Conservation (phyloP, 2,888 invertebrate species). For the Apoda limacodes region DNA sequence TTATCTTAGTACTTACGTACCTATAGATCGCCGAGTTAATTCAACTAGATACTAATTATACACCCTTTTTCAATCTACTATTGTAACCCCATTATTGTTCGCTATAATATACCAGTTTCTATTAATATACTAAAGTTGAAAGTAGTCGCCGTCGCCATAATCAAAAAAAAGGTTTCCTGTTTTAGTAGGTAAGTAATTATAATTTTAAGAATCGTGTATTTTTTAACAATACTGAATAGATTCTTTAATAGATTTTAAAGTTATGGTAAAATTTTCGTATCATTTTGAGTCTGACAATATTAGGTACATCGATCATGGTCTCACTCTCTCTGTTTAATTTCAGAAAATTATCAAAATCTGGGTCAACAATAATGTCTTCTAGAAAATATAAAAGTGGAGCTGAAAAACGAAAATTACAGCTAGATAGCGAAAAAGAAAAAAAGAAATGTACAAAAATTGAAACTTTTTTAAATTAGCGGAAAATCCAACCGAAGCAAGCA, state of each 20-base stretch:
- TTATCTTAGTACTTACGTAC: too few relatives aligned
- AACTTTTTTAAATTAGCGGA: slow-evolving; percentile 2
- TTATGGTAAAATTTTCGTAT: neutral
- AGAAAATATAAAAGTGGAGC: slow-evolving; percentile 6
- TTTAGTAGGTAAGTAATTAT: too few relatives aligned
- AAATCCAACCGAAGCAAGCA: neutral
- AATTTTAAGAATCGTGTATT: neutral
- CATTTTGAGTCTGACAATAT: neutral
- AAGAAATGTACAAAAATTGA: slow-evolving; percentile 3
- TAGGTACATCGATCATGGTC: neutral
- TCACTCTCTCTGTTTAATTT: slow-evolving; percentile 1
- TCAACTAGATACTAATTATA: too few relatives aligned
- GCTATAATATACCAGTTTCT: too few relatives aligned
- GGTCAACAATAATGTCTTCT: slow-evolving; percentile 1
- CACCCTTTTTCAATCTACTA: too few relatives aligned
- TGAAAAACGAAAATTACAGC: slow-evolving; percentile 4
- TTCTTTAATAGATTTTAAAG: neutral
- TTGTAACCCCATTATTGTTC: too few relatives aligned
- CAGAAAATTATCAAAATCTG: neutral
- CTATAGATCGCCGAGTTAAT: too few relatives aligned
- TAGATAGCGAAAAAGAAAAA: slow-evolving; percentile 4
- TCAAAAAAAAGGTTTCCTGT: too few relatives aligned
- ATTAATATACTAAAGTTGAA: too few relatives aligned
- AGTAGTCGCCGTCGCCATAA: too few relatives aligned
- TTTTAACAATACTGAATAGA: neutral